Evolutionary conservation across 2,797 vertebrate species (phyloP).

Genomic region (Limosa lapponica): DNA sequence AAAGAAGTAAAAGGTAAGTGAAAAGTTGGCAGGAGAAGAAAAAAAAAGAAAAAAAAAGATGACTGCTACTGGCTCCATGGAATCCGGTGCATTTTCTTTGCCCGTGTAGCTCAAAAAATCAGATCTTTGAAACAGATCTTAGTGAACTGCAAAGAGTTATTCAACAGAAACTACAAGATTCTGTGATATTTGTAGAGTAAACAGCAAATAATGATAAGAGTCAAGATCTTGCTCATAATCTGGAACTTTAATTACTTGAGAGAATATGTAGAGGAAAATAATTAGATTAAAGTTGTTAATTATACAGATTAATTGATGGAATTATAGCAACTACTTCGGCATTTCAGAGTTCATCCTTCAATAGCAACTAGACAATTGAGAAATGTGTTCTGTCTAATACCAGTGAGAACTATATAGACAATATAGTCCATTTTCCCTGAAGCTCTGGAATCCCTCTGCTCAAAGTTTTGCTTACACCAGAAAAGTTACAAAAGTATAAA

Average conservation of each 20-base stretch:
- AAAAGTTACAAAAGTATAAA: background rate
- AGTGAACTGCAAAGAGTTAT: background rate
- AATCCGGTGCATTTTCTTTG: background rate
- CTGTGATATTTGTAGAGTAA: background rate
- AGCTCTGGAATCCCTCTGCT: background rate
- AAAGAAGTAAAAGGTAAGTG: background rate
- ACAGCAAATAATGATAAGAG: background rate
- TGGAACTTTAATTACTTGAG: background rate
- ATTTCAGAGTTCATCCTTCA: background rate
- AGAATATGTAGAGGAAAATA: background rate
- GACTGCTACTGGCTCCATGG: background rate
- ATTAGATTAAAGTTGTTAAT: background rate
- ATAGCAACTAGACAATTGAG: background rate
- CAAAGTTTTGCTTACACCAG: background rate
- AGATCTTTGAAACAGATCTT: background rate
- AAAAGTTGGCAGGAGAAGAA: background rate
- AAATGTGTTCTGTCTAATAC: background rate
- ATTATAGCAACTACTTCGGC: background rate
- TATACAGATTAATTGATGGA: background rate
- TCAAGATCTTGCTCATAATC: background rate
- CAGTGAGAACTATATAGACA: background rate
- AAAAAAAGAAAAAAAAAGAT: background rate
- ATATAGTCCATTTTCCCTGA: background rate
- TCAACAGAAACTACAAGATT: background rate
- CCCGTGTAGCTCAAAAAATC: background rate